Base-by-base conservation (phyloP, 2,113 vertebrate genomes). In the Zeus faber region DNA sequence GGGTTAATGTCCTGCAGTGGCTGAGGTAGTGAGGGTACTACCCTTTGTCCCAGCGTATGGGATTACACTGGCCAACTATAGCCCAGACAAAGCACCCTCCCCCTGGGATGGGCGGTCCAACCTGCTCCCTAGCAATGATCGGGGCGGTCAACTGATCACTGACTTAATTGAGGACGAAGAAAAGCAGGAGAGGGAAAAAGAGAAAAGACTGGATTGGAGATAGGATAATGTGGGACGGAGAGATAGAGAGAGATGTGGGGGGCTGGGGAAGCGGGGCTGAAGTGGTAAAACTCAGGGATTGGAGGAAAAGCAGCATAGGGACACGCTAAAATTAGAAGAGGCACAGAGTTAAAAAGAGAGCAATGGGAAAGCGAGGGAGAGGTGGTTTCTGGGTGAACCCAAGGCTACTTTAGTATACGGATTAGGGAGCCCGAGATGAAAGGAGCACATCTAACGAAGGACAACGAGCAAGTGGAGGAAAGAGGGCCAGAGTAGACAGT, bases 41-140 rank as follows among this genome's bases (percentile, higher is more conserved):
- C 64, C 84, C 65, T 88, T 93, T 91, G 89, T 91, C 80, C 81
- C 53, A 69, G 72, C 16, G 61, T 63, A 54, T 60, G 74, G 88
- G 91, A 92, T 92, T 93, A 92, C 89, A 90, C 84, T 65, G 66
- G 87, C 79, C 81, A 83, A 79, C 85, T 77, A n/a, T n/a, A 79
- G 78, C 77, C 77, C 83, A 70, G 83, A 93, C 91, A 93, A 92
- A 91, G 81, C 54, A 64, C 70, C 84, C 84, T 83, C 87, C 84
- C 82, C 75, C 81, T 78, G 76, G 50, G 83, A 82, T 68, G 79
- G 86, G 86, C 84, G 84, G 85, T 70, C 67, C 70, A 66, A 80
- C 70, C 67, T 57, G 66, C 62, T 87, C 76, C 75, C 54, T 72
- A 79, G 86, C 82, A 82, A 86, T 84, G 81, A 85, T 79, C 76